Base-by-base conservation (phyloP, 2,888 invertebrate species). In the Ennomos quercinarius region DNA sequence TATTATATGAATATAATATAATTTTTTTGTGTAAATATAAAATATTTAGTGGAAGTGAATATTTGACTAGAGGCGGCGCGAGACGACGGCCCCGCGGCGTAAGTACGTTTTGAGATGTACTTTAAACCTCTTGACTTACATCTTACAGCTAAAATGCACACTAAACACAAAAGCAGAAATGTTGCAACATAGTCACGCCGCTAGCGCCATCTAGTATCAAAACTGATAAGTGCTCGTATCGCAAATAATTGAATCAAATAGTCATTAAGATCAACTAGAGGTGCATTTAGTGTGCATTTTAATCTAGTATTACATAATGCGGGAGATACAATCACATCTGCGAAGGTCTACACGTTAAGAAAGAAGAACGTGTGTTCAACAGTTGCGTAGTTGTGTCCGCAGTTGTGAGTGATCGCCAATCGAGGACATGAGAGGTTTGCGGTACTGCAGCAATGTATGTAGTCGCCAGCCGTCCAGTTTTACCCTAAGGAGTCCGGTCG, bases 21-120 rank as follows among this genome's bases (percentile, higher is more conserved):
- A 55, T 89, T 89, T 89, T 88, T 93, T 88, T 92, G 89, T 93
- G 90, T 93, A 93, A 93, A 93, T 93, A 93, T 93, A 92, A 90
- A 91, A 88, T 86, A 91, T 92, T 93, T 93, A 92, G 88, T 93
- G 81, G 82, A 87, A 86, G 84, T 87, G 87, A 91, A 93, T 89
- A 93, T 93, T 93, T 93, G 92, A 93, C 93, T 93, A 93, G 92
- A 87, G 89, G 86, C 84, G 84, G 83, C 81, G 86, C 74, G 79
- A 72, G 72, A 57, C 70, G 70, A 67, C 71, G 62, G 63, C 74
- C 68, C 66, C 70, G 65, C 64, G 61, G 65, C 64, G 36, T 55
- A 55, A 46, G 56, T 58, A 45, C 59, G 44, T 58, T 36, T 44
- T 40, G 61, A 63, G 50, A 55, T 57, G 59, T 61, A 52, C 69